Conservation (phyloP, 2,797 vertebrate genomes). For the Tympanoctomys barrerae region DNA sequence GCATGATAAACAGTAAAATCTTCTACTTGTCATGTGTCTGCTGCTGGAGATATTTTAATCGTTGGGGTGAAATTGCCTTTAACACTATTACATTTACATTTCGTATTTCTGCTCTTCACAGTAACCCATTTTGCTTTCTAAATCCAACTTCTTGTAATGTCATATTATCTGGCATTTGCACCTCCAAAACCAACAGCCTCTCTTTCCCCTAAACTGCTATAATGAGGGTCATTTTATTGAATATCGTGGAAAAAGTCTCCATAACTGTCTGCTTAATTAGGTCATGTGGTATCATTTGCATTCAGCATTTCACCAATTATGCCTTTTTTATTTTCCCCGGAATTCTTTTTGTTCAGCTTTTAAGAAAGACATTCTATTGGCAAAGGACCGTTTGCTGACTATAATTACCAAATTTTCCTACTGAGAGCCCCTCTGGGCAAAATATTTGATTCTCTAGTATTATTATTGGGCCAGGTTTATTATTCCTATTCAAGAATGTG, state of each 20-base stretch:
- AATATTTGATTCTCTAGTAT: neutral
- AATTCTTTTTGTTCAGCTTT: slow-evolving; percentile 66
- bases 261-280: slow-evolving; percentile 34
- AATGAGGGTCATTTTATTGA: slow-evolving; percentile 46
- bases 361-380: slow-evolving; percentile 68
- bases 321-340: slow-evolving; percentile 66
- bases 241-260: slow-evolving; percentile 7
- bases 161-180: neutral
- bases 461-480: slow-evolving; percentile 23
- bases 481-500: slow-evolving; percentile 37
- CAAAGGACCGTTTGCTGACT: slow-evolving; percentile 25
- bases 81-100: neutral
- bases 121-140: neutral
- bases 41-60: neutral
- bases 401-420: slow-evolving; percentile 57
- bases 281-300: neutral
- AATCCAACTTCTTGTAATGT: neutral
- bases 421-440: neutral
- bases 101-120: neutral
- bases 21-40: neutral
- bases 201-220: neutral
- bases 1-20: neutral
- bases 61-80: neutral
- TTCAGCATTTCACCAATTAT: slow-evolving; percentile 50
- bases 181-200: slow-evolving; percentile 33